Evolutionary conservation across 2,888 invertebrate species (phyloP).

Genomic region (Eupsilia transversa): DNA sequence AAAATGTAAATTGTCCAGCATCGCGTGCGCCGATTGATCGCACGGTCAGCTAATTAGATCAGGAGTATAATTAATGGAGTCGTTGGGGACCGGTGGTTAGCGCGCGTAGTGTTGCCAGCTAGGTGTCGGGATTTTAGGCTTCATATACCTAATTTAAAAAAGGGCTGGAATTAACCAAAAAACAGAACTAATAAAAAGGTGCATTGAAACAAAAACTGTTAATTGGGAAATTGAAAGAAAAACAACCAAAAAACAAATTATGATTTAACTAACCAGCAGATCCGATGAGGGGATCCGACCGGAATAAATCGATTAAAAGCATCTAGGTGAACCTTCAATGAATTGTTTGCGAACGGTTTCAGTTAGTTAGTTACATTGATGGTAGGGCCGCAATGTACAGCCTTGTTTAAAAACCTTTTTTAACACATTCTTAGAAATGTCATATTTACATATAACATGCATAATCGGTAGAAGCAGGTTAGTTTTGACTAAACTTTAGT

Average conservation of each 20-base stretch:
- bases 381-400: not conserved
- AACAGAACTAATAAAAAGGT: not conserved
- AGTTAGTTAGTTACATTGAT: not conserved
- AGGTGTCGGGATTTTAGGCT: not conserved
- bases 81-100: conserved; percentile 61
- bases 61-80: conserved; percentile 76
- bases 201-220: no score
- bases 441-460: not conserved
- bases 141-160: not conserved
- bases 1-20: conserved; percentile 62
- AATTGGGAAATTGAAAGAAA: no score
- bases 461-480: not conserved
- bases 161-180: not conserved
- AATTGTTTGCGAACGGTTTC: not conserved
- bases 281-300: no score
- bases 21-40: conserved; percentile 69
- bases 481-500: not conserved
- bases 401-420: not conserved
- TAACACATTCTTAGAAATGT: not conserved
- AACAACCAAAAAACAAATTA: no score
- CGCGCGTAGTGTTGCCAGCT: conserved; percentile 19
- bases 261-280: no score
- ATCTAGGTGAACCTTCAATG: not conserved
- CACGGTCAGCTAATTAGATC: conserved; percentile 74
- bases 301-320: not conserved